Evolutionary conservation across 2,888 invertebrate genomes (phyloP), one percentile per base, ranked within the genome.

Genomic region (Mythimna ferrago): DNA sequence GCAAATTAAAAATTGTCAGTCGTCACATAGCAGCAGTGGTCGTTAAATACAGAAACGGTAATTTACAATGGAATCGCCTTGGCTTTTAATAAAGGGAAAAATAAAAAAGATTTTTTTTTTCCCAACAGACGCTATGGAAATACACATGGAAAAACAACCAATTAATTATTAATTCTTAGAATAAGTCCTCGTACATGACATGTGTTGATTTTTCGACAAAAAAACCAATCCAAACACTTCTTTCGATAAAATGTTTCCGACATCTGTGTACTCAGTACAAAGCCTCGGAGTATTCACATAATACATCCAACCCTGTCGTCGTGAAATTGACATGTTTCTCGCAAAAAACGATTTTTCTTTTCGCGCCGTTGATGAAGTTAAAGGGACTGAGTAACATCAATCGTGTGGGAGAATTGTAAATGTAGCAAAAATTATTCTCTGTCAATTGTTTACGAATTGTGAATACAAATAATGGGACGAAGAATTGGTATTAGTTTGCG

Each of bases 391-490:
- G 58, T 58, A 84, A 83, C 81, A 76, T 77, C 76, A 81, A 78
- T 83, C 80, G 82, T 66, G 70, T 69, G 71, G 71, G 69, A 38
- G 67, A 77, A 77, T 76, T 71, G 77, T 78, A 81, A 86, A 85
- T 83, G 80, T 81, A 81, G 70, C 80, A 79, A 83, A 84, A 85
- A 80, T 85, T 84, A 79, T 80, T 78, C 78, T 44, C 81, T 75
- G 84, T 80, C 86, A 82, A 86, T 88, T 86, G 78, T 85, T 82
- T 81, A 85, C 85, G 83, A 71, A 85, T 77, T 81, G 80, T 79
- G 86, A 89, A 87, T 89, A 89, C 86, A 86, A 86, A 88, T 86
- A 84, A 83, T 76, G 75, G 58, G 57, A 75, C 69, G 75, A 78
- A 79, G 78, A 79, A 81, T 80, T 60, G 69, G 74, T 69, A 79